phyloP scores from a whole-genome alignment of 2,888 invertebrate species.

The Nezara viridula region DNA sequence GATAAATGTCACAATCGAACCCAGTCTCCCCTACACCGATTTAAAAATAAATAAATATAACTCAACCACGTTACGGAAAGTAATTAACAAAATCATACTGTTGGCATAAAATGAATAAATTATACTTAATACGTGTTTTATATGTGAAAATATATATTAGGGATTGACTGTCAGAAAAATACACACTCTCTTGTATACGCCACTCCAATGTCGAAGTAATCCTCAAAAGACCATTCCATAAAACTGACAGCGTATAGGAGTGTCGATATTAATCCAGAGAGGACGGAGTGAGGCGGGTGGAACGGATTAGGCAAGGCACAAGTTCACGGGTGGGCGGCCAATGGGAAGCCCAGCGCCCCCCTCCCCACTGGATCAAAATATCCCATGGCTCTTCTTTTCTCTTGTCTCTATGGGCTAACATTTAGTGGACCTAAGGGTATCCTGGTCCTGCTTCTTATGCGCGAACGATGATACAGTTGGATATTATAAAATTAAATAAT shows the following conservation, averaged over 20 bases:
- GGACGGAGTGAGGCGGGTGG: background rate
- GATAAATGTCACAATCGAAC: no score
- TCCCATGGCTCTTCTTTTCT: background rate
- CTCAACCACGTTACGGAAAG: no score
- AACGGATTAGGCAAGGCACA: slow-evolving; percentile 11
- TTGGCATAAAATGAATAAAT: no score
- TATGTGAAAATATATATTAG: background rate
- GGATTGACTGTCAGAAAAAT: background rate
- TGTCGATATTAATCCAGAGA: slow-evolving; percentile 13
- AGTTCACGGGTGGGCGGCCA: slow-evolving; percentile 45
- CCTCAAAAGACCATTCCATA: background rate
- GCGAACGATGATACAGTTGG: no score
- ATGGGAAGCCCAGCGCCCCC: background rate
- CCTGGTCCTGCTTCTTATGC: background rate
- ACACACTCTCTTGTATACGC: background rate
- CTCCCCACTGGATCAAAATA: background rate
- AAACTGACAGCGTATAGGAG: background rate
- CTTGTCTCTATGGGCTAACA: background rate
- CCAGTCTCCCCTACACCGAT: no score
- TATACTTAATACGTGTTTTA: no score
- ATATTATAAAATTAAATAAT: no score
- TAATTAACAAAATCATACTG: no score
- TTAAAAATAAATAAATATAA: no score
- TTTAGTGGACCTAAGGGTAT: background rate
- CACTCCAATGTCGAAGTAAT: background rate